Conservation (phyloP, 2,888 invertebrate species). For the Thumatha senex region DNA sequence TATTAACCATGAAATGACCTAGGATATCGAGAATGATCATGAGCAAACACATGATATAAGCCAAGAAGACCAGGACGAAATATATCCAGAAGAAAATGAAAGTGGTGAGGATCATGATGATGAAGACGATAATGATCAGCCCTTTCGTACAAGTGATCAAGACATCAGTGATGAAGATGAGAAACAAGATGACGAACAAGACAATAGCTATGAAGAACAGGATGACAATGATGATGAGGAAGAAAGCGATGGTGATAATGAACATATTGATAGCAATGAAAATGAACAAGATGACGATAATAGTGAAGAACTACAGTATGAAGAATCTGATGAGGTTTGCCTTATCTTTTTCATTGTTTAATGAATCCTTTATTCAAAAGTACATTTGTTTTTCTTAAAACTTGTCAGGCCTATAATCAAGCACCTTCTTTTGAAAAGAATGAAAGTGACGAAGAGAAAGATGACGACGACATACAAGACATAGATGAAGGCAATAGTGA, state of each 20-base stretch:
- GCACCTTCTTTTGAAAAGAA: slow-evolving; percentile 20
- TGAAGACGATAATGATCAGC: slow-evolving; percentile 36
- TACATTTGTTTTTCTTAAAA: slow-evolving; percentile 21
- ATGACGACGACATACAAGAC: slow-evolving; percentile 42
- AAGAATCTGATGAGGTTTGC: slow-evolving; percentile 46
- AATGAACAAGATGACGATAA: slow-evolving; percentile 40
- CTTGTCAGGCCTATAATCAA: slow-evolving; percentile 39
- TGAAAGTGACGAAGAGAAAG: slow-evolving; percentile 40
- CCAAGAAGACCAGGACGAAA: slow-evolving; percentile 46
- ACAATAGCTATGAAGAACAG: too few species aligned
- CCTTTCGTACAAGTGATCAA: slow-evolving; percentile 30
- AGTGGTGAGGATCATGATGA: slow-evolving; percentile 39
- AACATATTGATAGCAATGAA: slow-evolving; percentile 48
- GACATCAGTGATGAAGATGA: slow-evolving; percentile 35
- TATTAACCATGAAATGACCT: slow-evolving; percentile 17
- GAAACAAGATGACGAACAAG: slow-evolving; percentile 10
- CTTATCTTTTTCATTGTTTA: slow-evolving; percentile 13
- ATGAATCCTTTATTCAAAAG: slow-evolving; percentile 3
- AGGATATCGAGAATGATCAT: slow-evolving; percentile 50
- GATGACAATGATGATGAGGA: slow-evolving; percentile 45
- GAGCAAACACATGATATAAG: slow-evolving; percentile 45
- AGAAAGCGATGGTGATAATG: slow-evolving; percentile 41
- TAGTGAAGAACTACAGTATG: slow-evolving; percentile 42
- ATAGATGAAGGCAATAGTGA: slow-evolving; percentile 47
- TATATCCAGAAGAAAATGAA: slow-evolving; percentile 37